Conservation (phyloP, 2,888 invertebrate genomes). For the Agrotis ipsilon region DNA sequence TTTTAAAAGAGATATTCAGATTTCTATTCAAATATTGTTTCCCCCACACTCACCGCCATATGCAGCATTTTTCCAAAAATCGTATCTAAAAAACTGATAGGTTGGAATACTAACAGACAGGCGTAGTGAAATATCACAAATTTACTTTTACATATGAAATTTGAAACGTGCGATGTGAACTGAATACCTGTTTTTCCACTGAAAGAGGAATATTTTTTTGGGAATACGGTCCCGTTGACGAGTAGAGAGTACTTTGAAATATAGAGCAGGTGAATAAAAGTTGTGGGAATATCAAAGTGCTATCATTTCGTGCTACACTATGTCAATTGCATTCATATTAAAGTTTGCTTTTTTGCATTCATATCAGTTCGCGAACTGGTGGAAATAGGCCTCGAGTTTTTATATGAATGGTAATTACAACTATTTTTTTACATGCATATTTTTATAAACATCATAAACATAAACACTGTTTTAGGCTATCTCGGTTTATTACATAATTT, state of each 20-base stretch:
- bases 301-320: slow-evolving; percentile 24
- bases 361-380: neutral
- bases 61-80: neutral
- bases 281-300: slow-evolving; percentile 42
- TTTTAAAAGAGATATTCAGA: neutral
- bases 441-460: neutral
- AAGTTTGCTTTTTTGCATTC: slow-evolving; percentile 11
- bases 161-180: slow-evolving; percentile 44
- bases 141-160: slow-evolving; percentile 47
- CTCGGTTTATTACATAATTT: too few species aligned
- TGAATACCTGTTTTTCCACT: slow-evolving; percentile 33
- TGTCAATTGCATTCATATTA: slow-evolving; percentile 24
- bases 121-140: slow-evolving; percentile 45
- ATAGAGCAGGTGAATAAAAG: slow-evolving; percentile 33
- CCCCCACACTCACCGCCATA: neutral
- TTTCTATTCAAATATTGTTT: neutral
- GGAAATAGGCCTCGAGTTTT: neutral
- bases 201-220: slow-evolving; percentile 37
- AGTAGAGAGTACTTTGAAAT: slow-evolving; percentile 25
- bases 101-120: slow-evolving; percentile 10
- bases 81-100: slow-evolving; percentile 10
- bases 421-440: neutral
- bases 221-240: slow-evolving; percentile 1
- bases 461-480: too few species aligned
- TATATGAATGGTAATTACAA: neutral